Percentiles rank a stretch among this genome's conserved stretches.
phyloP scores from a whole-genome alignment of 2,113 vertebrate genomes.

The Cricetomys ansorgei region DNA sequence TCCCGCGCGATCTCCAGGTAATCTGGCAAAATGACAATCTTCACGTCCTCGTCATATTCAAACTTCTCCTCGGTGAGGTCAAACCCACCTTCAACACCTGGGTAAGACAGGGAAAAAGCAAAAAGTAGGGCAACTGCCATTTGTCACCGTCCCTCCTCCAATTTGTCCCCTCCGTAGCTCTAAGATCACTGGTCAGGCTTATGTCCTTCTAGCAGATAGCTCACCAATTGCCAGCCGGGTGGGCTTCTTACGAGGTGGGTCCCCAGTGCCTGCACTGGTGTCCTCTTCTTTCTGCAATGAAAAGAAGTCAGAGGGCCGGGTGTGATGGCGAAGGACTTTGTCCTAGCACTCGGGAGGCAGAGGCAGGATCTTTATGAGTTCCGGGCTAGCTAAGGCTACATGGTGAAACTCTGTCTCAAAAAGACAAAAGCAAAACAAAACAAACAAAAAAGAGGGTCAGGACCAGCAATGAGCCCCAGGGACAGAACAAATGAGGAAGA shows the following conservation, averaged over 20 bases:
- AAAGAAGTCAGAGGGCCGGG: neutral
- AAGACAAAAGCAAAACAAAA: neutral
- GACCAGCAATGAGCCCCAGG: conserved; percentile 10
- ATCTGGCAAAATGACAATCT: conserved; percentile 97
- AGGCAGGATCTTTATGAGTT: neutral
- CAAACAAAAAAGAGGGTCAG: neutral
- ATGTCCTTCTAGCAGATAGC: neutral
- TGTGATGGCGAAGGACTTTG: neutral
- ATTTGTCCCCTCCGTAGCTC: neutral
- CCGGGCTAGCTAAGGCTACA: neutral
- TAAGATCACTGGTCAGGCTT: neutral
- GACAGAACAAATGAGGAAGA: accelerated
- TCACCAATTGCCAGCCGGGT: conserved; percentile 98
- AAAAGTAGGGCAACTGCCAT: accelerated
- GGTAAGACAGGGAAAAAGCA: neutral
- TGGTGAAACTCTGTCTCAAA: neutral
- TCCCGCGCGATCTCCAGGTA: conserved; percentile 95
- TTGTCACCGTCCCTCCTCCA: neutral
- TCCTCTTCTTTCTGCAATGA: conserved; percentile 92
- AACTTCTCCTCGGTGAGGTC: conserved; percentile 94
- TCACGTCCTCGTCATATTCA: conserved; percentile 96
- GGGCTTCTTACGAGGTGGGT: conserved; percentile 98
- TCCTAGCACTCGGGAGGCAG: neutral
- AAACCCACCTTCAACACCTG: conserved; percentile 98
- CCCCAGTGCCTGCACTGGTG: conserved; percentile 91